Evolutionary conservation across 2,888 invertebrate species (phyloP).

Genomic region (Dimorphilus gyrociliatus): DNA sequence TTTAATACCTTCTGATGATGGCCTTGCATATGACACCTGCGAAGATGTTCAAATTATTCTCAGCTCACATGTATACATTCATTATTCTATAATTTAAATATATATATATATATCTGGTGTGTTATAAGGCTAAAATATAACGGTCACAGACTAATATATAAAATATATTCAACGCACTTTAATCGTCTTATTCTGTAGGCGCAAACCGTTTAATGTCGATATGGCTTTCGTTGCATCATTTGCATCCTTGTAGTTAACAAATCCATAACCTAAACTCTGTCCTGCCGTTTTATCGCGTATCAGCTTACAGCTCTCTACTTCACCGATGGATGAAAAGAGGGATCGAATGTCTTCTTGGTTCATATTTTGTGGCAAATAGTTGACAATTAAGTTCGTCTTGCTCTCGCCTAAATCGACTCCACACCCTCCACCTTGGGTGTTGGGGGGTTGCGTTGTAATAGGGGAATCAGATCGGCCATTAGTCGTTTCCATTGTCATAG

Average conservation of each 20-base stretch:
- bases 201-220: constrained; percentile 86
- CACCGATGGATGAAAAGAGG: constrained; percentile 92
- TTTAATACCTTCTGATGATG: constrained; percentile 39
- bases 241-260: constrained; percentile 93
- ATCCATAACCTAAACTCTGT: constrained; percentile 97
- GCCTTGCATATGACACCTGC: constrained; percentile 39
- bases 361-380: constrained; percentile 99
- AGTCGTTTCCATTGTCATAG: too few relatives aligned
- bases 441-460: too few relatives aligned
- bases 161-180: constrained; percentile 50
- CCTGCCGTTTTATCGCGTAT: constrained; percentile 95
- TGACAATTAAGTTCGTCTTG: constrained; percentile 88
- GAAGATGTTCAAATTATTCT: too few relatives aligned
- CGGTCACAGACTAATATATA: not conserved
- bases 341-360: constrained; percentile 96
- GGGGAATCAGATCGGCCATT: too few relatives aligned
- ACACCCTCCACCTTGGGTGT: too few relatives aligned
- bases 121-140: constrained; percentile 8
- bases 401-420: constrained; percentile 22
- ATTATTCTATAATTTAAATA: too few relatives aligned
- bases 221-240: constrained; percentile 98
- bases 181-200: constrained; percentile 97
- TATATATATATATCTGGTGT: too few relatives aligned
- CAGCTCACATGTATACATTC: too few relatives aligned
- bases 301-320: constrained; percentile 96